Evolutionary conservation across 2,113 vertebrate species (phyloP).

Genomic region (Dipodomys stephensi): DNA sequence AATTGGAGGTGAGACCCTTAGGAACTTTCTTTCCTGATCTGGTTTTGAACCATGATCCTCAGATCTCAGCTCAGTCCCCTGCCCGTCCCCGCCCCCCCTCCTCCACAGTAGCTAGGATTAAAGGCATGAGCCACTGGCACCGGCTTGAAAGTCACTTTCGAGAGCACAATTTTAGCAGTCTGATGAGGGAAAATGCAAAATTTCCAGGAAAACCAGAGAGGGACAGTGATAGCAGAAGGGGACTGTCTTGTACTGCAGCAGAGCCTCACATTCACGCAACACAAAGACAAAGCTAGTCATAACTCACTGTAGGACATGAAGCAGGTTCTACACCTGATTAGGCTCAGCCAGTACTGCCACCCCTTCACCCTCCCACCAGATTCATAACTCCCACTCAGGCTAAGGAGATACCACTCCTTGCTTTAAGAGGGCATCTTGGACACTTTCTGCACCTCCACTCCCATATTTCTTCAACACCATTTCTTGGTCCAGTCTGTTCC

Average conservation of each 20-base stretch:
- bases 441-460: not conserved
- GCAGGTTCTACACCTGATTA: not conserved
- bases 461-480: not conserved
- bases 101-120: too few species aligned
- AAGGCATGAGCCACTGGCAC: too few species aligned
- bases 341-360: not conserved
- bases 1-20: too few species aligned
- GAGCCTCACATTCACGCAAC: too few species aligned
- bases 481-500: not conserved
- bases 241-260: not conserved
- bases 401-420: not conserved
- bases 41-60: too few species aligned
- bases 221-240: not conserved
- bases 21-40: too few species aligned
- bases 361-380: not conserved
- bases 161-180: not conserved
- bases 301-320: not conserved
- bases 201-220: not conserved
- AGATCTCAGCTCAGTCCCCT: too few species aligned
- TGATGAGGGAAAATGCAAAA: not conserved
- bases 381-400: not conserved
- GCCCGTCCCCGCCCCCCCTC: too few species aligned
- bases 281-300: not conserved
- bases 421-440: not conserved
- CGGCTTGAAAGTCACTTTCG: not conserved